A percentile compares a stretch with the other conserved stretches of the same genome.
phyloP scores from a whole-genome alignment of 2,888 invertebrate species.

The Diarsia mendica region DNA sequence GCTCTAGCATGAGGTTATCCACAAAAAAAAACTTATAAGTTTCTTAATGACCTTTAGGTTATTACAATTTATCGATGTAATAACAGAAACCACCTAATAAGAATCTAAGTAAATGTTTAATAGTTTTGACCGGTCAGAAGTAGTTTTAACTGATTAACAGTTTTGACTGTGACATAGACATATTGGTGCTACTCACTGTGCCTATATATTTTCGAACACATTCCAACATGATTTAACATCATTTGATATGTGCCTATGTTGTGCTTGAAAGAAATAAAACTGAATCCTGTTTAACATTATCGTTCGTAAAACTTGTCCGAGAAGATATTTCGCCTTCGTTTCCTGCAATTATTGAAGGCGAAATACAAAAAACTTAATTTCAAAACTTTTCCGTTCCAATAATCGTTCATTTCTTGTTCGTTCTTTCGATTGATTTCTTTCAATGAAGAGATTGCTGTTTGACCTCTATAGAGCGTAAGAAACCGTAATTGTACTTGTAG shows the following conservation, averaged over 20 bases:
- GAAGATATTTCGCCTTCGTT: conserved; percentile 16
- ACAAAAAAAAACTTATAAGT: too few species aligned
- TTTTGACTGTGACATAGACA: too few species aligned
- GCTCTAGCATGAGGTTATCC: too few species aligned
- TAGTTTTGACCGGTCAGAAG: too few species aligned
- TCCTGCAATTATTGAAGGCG: conserved; percentile 21
- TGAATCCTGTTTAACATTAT: background rate
- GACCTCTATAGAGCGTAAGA: conserved; percentile 18
- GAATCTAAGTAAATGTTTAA: too few species aligned
- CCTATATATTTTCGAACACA: background rate
- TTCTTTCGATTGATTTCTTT: conserved; percentile 43
- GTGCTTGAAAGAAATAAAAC: background rate
- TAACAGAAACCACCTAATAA: too few species aligned
- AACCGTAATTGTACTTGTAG: conserved; percentile 29
- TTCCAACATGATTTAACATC: background rate
- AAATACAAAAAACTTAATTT: conserved; percentile 34
- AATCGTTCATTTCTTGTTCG: conserved; percentile 33
- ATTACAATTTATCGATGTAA: too few species aligned
- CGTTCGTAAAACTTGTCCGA: background rate
- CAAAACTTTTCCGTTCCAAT: conserved; percentile 39
- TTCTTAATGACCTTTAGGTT: too few species aligned
- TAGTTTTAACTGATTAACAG: too few species aligned
- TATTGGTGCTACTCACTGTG: too few species aligned
- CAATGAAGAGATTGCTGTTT: conserved; percentile 46
- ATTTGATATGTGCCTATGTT: background rate